phyloP scores from a whole-genome alignment of 35 echinoderm and acorn worm species.

The Lytechinus variegatus region DNA sequence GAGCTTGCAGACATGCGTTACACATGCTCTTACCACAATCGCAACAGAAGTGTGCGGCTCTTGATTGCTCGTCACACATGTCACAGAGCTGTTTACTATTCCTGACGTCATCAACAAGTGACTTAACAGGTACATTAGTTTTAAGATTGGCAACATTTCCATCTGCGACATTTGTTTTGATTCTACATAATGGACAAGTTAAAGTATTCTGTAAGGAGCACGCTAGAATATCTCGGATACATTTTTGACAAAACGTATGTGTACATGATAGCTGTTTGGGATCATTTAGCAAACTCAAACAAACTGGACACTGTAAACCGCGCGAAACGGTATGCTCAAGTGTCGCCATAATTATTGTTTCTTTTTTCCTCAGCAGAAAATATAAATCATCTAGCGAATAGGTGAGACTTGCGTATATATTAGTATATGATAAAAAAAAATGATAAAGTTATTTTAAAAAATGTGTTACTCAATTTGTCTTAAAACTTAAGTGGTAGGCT shows the following conservation, averaged over 20 bases:
- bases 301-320: neutral
- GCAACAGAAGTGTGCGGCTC: neutral
- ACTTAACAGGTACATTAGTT: neutral
- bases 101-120: neutral
- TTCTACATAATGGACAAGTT: neutral
- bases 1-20: neutral
- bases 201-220: too few relatives aligned
- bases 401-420: too few relatives aligned
- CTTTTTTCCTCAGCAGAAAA: too few relatives aligned
- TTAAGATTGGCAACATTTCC: neutral
- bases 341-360: neutral
- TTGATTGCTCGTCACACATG: neutral
- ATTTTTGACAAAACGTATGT: neutral
- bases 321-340: neutral
- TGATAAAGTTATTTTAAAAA: too few relatives aligned
- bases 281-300: neutral
- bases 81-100: neutral
- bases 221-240: neutral
- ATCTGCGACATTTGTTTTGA: neutral
- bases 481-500: too few relatives aligned
- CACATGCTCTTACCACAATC: neutral
- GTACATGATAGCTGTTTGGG: neutral
- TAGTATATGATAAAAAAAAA: too few relatives aligned
- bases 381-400: too few relatives aligned
- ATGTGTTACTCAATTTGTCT: too few relatives aligned